Evolutionary conservation across 2,888 invertebrate genomes (phyloP).

Genomic region (Papilio demoleus): DNA sequence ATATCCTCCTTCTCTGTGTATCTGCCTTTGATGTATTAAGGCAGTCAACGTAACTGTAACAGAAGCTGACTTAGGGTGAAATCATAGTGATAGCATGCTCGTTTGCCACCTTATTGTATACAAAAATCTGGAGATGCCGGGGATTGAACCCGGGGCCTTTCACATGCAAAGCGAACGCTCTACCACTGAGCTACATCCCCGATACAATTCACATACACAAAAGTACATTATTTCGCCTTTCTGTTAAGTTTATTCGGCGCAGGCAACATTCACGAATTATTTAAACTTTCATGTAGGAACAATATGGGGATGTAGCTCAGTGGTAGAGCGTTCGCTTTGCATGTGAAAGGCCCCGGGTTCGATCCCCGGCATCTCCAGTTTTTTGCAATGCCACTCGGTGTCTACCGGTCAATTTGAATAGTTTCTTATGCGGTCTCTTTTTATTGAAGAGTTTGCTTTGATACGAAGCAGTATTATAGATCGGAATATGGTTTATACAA

Average conservation of each 20-base stretch:
- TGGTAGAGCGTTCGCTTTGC: conserved; percentile 99
- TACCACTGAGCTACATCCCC: conserved; percentile 98
- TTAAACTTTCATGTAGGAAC: background rate
- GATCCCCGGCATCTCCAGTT: conserved; percentile 96
- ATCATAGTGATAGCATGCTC: too few relatives aligned
- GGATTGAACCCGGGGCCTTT: conserved; percentile 99
- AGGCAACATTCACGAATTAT: background rate
- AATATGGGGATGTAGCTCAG: conserved; percentile 94
- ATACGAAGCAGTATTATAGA: too few relatives aligned
- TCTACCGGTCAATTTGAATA: background rate
- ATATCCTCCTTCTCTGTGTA: too few relatives aligned
- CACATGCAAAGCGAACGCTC: conserved; percentile 99
- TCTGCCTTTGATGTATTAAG: too few relatives aligned
- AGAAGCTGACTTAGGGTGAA: too few relatives aligned
- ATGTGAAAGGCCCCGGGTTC: conserved; percentile 99
- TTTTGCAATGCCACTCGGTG: too few relatives aligned
- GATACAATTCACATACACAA: background rate
- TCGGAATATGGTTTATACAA: too few relatives aligned
- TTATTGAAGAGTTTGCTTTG: too few relatives aligned
- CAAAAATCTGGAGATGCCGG: conserved; percentile 91
- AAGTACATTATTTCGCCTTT: background rate
- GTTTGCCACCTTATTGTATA: background rate
- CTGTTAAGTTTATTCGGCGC: background rate
- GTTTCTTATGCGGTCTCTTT: too few relatives aligned
- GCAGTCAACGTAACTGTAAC: too few relatives aligned